Base-by-base conservation (phyloP, 2,888 invertebrate species). In the Vanessa cardui region DNA sequence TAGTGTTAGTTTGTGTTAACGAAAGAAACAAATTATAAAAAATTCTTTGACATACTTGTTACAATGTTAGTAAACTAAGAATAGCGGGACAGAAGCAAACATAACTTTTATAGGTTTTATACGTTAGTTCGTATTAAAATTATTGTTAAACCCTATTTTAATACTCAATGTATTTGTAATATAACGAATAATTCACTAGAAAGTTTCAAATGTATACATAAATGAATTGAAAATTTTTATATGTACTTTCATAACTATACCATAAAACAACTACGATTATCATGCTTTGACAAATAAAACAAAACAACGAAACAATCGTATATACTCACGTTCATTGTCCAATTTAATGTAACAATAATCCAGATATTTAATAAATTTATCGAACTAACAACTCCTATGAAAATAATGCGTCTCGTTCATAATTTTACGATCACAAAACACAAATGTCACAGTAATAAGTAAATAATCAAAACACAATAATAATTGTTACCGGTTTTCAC, bases 271-370 rank as follows among this genome's bases (percentile, higher is more conserved):
- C 62, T 46, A 62, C 56, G 4, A 56, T 39, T 39, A 63, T 58
- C 72, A 73, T 75, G 71, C 73, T 62, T n/a, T 54, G 26, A 58
- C 56, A 44, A 15, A 50, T 63, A n/a, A 59, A 21, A 20, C 7
- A 54, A 66, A 60, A 67, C 26, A 66, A n/a, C n/a, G 56, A 59
- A 6, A 44, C 18, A 31, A 47, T 18, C 50, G 18, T 21, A 15
- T 58, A 67, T 46, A 78, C 77, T 77, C 66, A 78, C 78, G 68
- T 59, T 75, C 78, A 76, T 77, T 72, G 72, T 75, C 69, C 66
- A 68, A 63, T 20, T 56, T 56, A 33, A 56, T 33, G 5, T 1
- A 18, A 39, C 33, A 15, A 63, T 54, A 20, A 49, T 59, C 47
- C 33, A 39, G 15, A 49, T 20, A 58, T 64, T 62, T 49, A 26